Evolutionary conservation across 1,140 invertebrate species (phyloP).

Genomic region (Megathymus violae): DNA sequence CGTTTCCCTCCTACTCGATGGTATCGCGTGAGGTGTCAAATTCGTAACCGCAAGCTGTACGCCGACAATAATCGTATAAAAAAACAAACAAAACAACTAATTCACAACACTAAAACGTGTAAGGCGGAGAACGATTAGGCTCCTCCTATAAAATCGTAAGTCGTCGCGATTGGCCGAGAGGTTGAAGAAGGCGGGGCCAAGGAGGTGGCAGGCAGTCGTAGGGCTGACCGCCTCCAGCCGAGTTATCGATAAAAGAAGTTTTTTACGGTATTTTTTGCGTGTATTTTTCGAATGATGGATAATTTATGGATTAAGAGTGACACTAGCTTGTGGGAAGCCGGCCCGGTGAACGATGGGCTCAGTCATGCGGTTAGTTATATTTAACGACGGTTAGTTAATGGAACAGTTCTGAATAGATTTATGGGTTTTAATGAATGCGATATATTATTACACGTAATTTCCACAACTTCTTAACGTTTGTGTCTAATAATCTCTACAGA

Average conservation of each 20-base stretch:
- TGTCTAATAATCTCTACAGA: too few species aligned
- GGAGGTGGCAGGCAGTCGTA: conserved; percentile 53
- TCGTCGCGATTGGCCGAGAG: conserved; percentile 59
- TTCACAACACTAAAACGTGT: conserved; percentile 73
- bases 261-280: conserved; percentile 61
- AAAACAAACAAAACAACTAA: conserved; percentile 70
- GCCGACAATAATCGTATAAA: conserved; percentile 61
- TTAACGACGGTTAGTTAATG: conserved; percentile 45
- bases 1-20: conserved; percentile 36
- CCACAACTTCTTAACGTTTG: too few species aligned
- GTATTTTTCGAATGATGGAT: conserved; percentile 65
- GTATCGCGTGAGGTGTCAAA: conserved; percentile 73
- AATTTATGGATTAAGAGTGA: conserved; percentile 75
- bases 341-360: conserved; percentile 45
- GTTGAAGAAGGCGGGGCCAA: conserved; percentile 55
- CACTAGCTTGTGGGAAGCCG: conserved; percentile 58
- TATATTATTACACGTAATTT: too few species aligned
- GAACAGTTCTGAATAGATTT: conserved; percentile 28
- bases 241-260: conserved; percentile 72
- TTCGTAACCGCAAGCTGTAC: conserved; percentile 55
- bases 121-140: conserved; percentile 51
- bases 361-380: conserved; percentile 40
- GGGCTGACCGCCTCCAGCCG: conserved; percentile 53
- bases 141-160: conserved; percentile 45
- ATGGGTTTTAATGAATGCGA: conserved; percentile 6